Conservation (phyloP, 2,888 invertebrate species). For the Argyra leucocephala region DNA sequence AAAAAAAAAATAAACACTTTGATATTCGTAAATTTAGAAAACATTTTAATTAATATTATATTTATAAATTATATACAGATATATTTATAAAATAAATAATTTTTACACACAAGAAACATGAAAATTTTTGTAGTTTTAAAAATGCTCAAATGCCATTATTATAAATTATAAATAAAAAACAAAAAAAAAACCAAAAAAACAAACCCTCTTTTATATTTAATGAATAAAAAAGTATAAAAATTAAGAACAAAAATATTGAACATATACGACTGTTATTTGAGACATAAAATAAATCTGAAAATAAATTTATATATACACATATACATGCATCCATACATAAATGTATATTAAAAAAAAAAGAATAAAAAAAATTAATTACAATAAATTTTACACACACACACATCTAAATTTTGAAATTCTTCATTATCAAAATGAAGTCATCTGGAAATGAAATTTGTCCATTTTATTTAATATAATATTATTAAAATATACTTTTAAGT, state of each 20-base stretch:
- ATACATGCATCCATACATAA: too few relatives aligned
- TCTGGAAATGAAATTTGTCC: too few relatives aligned
- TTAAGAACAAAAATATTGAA: not conserved
- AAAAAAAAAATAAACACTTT: not conserved
- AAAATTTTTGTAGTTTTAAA: not conserved
- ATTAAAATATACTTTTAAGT: too few relatives aligned
- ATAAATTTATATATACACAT: not conserved
- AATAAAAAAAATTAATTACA: too few relatives aligned
- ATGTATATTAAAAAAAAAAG: not conserved
- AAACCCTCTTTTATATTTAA: not conserved
- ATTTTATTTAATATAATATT: too few relatives aligned
- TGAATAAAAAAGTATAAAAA: not conserved
- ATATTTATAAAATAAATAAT: too few relatives aligned
- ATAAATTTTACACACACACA: too few relatives aligned
- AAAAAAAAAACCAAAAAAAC: not conserved
- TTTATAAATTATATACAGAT: too few relatives aligned
- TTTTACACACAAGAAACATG: too few relatives aligned
- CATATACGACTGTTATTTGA: not conserved
- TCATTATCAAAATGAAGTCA: too few relatives aligned
- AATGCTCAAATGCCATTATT: constrained; percentile 2
- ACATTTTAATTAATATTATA: not conserved
- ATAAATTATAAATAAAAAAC: not conserved
- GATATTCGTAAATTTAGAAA: constrained; percentile 2
- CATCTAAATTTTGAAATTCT: too few relatives aligned
- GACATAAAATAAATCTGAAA: not conserved